These are phyloP conservation scores for Corbicula japonica DNA, from an alignment of 2,888 invertebrate species.

Conservation along the genomic window DNA sequence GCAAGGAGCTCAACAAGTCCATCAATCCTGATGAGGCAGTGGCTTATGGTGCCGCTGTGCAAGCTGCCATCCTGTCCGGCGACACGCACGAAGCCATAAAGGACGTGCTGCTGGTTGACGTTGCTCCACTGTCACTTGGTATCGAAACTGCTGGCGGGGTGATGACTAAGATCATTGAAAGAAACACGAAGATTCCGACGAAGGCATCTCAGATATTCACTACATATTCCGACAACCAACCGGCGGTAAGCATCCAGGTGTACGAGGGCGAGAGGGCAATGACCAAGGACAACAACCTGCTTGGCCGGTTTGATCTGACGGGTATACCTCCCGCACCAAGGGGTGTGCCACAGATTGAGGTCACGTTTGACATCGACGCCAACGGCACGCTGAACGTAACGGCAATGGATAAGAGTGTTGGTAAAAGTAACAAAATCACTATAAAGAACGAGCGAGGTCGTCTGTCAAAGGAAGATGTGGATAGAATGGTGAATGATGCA, in stretches of 20 bases:
- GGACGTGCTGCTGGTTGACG: conserved; percentile 92
- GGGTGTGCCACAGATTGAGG: no score
- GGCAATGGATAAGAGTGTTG: conserved; percentile 91
- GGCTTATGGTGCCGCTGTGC: no score
- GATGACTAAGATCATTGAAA: no score
- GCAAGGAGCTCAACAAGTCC: no score
- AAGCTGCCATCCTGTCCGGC: conserved; percentile 89
- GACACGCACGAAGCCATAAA: conserved; percentile 90
- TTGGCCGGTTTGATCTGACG: no score
- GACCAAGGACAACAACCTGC: no score
- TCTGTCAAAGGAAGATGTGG: conserved; percentile 95
- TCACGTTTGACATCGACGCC: no score
- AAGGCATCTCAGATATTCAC: conserved; percentile 89
- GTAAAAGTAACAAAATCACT: conserved; percentile 93
- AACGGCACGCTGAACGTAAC: conserved; percentile 86
- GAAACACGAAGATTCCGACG: conserved; percentile 85
- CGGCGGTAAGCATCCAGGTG: no score
- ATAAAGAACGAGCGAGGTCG: conserved; percentile 94
- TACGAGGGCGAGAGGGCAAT: conserved; percentile 97
- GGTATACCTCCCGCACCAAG: no score
- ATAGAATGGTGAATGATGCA: conserved; percentile 88
- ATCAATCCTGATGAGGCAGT: no score
- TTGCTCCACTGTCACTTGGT: conserved; percentile 67
- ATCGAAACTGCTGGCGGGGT: no score
- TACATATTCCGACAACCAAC: conserved; percentile 96